These are phyloP conservation scores for Sphenopsis melanotis DNA, from an alignment of 2,797 vertebrate species.

Conservation along the genomic window DNA sequence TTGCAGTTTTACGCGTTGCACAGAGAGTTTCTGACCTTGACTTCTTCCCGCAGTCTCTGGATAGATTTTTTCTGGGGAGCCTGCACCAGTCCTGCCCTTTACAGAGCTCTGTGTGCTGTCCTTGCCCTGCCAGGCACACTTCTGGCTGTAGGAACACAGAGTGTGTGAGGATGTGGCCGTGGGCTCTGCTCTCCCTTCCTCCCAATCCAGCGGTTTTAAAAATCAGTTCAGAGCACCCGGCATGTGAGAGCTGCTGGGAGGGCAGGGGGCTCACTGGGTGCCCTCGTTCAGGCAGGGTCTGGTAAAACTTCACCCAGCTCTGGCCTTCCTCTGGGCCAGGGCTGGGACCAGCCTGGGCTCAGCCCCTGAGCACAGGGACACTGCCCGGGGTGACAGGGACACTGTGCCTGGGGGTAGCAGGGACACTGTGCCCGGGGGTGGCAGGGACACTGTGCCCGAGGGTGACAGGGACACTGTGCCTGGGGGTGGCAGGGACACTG, in stretches of 20 bases:
- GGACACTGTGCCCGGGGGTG: too few species aligned
- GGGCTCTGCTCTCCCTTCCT: background rate
- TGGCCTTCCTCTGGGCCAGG: background rate
- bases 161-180: rapidly evolving
- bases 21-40: background rate
- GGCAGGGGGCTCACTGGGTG: rapidly evolving
- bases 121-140: background rate
- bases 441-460: too few species aligned
- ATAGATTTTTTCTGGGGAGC: background rate
- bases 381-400: background rate
- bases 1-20: rapidly evolving
- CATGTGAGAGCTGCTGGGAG: rapidly evolving
- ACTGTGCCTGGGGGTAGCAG: too few species aligned
- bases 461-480: too few species aligned
- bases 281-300: rapidly evolving
- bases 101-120: background rate
- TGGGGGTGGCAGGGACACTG: background rate
- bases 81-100: background rate
- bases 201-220: background rate
- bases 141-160: background rate
- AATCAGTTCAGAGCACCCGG: background rate
- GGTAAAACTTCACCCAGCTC: background rate
- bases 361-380: background rate
- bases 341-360: background rate
- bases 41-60: background rate